A percentile compares a stretch with the other conserved stretches of the same genome.
Conservation (phyloP, 2,797 vertebrate species). For the Danio jaintianensis region DNA sequence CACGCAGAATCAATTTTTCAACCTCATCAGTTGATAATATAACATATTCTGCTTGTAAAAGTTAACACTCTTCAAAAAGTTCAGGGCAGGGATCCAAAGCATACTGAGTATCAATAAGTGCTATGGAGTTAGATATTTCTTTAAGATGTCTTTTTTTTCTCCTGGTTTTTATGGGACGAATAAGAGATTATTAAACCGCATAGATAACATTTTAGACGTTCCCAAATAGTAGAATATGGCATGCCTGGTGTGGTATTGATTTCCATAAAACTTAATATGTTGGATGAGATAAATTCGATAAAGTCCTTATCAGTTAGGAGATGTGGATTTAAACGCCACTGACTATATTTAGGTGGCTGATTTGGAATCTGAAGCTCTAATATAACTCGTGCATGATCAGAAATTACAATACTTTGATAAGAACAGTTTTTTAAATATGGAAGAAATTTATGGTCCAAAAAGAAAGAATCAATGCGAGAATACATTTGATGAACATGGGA, state of each 20-base stretch:
- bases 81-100: neutral
- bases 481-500: too few relatives aligned
- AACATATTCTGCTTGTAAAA: neutral
- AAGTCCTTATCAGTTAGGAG: neutral
- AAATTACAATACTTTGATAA: too few relatives aligned
- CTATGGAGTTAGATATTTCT: neutral
- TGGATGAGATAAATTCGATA: neutral
- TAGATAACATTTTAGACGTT: neutral
- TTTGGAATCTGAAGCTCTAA: too few relatives aligned
- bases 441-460: too few relatives aligned
- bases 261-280: neutral
- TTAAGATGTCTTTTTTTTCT: neutral
- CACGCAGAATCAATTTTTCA: neutral
- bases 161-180: neutral
- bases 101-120: neutral
- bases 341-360: too few relatives aligned
- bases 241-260: neutral
- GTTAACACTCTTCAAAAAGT: neutral
- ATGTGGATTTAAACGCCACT: too few relatives aligned
- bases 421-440: too few relatives aligned
- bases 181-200: neutral
- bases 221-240: neutral
- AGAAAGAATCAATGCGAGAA: too few relatives aligned
- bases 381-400: too few relatives aligned
- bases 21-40: neutral